These are phyloP conservation scores for Caradrina kadenii DNA, from an alignment of 2,888 invertebrate genomes.

Conservation along the genomic window DNA sequence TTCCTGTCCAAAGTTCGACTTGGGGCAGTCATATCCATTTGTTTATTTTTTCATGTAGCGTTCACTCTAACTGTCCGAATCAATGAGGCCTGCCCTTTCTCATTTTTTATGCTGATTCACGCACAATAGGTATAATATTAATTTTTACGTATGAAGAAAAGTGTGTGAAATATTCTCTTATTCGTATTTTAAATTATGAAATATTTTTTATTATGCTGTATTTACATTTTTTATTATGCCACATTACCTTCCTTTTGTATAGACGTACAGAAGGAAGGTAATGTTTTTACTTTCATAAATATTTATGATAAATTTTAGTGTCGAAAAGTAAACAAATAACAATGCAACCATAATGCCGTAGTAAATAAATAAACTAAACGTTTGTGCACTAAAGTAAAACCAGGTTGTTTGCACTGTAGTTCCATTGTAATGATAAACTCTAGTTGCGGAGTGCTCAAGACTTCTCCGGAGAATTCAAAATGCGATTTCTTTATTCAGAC, in stretches of 20 bases:
- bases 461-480: constrained; percentile 51
- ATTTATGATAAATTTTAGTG: neutral
- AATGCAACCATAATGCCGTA: constrained; percentile 1
- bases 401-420: constrained; percentile 22
- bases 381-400: constrained; percentile 29
- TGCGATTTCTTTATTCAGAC: constrained; percentile 46
- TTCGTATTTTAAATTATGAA: neutral
- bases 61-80: constrained; percentile 40
- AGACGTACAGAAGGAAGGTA: too few species aligned
- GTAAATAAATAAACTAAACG: constrained; percentile 19
- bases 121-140: constrained; percentile 25
- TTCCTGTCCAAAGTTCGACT: constrained; percentile 16
- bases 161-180: neutral
- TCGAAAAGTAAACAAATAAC: neutral
- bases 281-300: too few species aligned
- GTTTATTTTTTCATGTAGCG: constrained; percentile 28
- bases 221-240: too few species aligned
- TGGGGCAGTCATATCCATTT: constrained; percentile 17
- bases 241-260: too few species aligned
- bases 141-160: constrained; percentile 1
- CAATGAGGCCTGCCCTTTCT: constrained; percentile 35
- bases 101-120: constrained; percentile 38
- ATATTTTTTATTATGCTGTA: neutral
- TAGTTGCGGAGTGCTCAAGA: constrained; percentile 43
- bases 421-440: constrained; percentile 58